These are phyloP conservation scores for Bombus confusus DNA, from an alignment of 1,140 invertebrate genomes.

Conservation along the genomic window DNA sequence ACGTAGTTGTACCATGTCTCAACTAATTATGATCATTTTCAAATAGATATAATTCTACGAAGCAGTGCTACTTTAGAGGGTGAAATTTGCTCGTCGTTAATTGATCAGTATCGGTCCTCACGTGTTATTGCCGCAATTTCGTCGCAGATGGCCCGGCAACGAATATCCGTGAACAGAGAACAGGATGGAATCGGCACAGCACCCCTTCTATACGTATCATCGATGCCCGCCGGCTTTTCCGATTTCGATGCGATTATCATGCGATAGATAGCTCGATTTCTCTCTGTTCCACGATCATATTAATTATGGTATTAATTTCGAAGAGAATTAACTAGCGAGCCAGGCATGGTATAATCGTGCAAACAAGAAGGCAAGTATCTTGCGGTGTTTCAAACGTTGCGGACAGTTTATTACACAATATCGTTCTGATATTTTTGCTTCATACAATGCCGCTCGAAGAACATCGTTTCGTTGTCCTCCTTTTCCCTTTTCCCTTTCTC, in stretches of 20 bases:
- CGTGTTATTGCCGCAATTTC: constrained; percentile 27
- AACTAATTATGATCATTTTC: neutral
- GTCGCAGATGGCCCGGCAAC: neutral
- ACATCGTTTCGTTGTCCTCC: no score
- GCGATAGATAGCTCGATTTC: constrained; percentile 15
- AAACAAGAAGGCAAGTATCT: neutral
- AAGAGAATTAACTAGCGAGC: constrained; percentile 2
- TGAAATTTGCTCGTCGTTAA: constrained; percentile 19
- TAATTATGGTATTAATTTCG: constrained; percentile 17
- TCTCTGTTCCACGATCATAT: neutral
- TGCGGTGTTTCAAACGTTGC: neutral
- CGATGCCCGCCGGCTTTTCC: constrained; percentile 5
- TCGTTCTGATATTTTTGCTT: neutral
- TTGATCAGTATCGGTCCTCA: constrained; percentile 3
- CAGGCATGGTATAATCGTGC: neutral
- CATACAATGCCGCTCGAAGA: neutral
- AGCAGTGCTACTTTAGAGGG: neutral
- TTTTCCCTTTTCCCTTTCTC: neutral
- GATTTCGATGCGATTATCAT: constrained; percentile 11
- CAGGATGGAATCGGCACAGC: neutral
- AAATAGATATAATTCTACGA: neutral
- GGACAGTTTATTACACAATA: neutral
- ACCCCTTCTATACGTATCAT: neutral
- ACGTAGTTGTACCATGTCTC: neutral
- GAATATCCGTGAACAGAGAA: neutral